These are phyloP conservation scores for Podarcis cretensis DNA, from an alignment of 2,113 vertebrate genomes.

Conservation along the genomic window DNA sequence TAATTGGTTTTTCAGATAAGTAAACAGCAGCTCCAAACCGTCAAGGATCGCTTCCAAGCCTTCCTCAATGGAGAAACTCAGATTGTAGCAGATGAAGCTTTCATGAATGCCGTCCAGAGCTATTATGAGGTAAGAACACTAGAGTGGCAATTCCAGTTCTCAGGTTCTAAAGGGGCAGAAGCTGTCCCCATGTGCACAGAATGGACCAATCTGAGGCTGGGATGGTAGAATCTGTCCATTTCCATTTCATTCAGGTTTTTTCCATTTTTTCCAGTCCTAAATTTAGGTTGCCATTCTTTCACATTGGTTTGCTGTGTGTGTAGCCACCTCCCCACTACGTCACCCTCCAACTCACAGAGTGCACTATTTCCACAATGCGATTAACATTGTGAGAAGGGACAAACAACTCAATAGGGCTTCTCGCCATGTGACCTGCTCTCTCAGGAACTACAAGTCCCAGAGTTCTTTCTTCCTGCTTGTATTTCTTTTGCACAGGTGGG, in stretches of 20 bases:
- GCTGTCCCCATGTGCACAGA: not conserved
- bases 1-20: conserved; percentile 87
- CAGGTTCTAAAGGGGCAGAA: no score
- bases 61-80: conserved; percentile 97
- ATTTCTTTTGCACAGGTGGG: not conserved
- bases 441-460: not conserved
- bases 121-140: conserved; percentile 90
- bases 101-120: conserved; percentile 98
- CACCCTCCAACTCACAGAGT: no score
- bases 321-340: no score
- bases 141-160: not conserved
- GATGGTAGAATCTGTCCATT: no score
- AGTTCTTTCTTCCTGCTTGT: not conserved
- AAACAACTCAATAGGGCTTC: not conserved
- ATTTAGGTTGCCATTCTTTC: no score
- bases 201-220: not conserved
- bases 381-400: no score
- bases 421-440: not conserved
- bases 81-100: conserved; percentile 98
- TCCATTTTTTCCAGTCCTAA: no score
- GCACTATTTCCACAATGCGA: no score
- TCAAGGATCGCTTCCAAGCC: conserved; percentile 96
- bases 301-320: no score
- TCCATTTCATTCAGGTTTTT: no score
- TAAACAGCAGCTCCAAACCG: conserved; percentile 94